A percentile compares a stretch with the other conserved stretches of the same genome.
These are phyloP conservation scores for Protaetia brevitarsis DNA, from an alignment of 1,140 invertebrate genomes.

Conservation along the genomic window DNA sequence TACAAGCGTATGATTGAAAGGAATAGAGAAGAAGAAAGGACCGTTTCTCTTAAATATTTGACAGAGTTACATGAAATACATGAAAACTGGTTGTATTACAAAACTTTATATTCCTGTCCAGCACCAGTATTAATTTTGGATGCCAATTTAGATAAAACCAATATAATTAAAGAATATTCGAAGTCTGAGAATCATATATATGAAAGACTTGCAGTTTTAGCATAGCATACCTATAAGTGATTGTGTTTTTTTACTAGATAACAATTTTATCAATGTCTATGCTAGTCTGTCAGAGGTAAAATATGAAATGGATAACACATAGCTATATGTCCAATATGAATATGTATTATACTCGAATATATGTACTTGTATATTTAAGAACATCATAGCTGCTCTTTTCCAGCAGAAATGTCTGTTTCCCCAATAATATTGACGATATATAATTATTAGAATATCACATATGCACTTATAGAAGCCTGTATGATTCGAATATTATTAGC, in stretches of 20 bases:
- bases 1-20: constrained; percentile 75
- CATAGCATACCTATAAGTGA: not conserved
- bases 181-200: constrained; percentile 53
- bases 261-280: too few species aligned
- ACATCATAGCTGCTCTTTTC: too few species aligned
- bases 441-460: too few species aligned
- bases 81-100: constrained; percentile 78
- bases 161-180: constrained; percentile 60
- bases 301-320: too few species aligned
- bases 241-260: not conserved
- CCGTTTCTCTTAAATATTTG: constrained; percentile 71
- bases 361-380: too few species aligned
- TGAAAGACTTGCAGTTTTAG: constrained; percentile 27
- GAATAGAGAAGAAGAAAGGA: constrained; percentile 75
- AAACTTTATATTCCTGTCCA: constrained; percentile 53
- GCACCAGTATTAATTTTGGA: constrained; percentile 61
- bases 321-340: too few species aligned
- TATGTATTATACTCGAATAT: too few species aligned
- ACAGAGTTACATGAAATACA: constrained; percentile 75
- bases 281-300: too few species aligned
- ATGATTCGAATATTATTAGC: too few species aligned
- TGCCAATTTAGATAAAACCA: constrained; percentile 59
- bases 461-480: too few species aligned
- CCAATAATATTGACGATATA: too few species aligned
- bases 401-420: too few species aligned